These are phyloP conservation scores for Poliocrania exsul DNA, from an alignment of 2,797 vertebrate species.

Conservation along the genomic window DNA sequence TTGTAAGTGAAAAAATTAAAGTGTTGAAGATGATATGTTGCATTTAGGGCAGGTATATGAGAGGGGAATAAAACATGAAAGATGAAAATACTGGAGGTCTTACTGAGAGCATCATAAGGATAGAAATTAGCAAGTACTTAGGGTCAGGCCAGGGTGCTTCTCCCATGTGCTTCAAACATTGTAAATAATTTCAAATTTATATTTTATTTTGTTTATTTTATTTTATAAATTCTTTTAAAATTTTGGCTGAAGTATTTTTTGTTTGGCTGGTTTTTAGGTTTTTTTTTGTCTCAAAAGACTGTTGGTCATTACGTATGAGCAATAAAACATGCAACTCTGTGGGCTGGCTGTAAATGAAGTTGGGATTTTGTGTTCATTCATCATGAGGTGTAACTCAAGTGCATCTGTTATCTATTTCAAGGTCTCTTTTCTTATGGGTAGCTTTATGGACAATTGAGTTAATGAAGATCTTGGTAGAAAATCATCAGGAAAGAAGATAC, in stretches of 20 bases:
- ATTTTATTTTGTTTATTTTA: neutral
- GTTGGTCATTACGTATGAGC: slow-evolving; percentile 48
- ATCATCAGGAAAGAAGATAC: neutral
- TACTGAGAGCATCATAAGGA: neutral
- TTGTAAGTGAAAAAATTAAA: neutral
- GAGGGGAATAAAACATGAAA: neutral
- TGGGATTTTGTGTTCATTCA: slow-evolving; percentile 56
- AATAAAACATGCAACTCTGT: slow-evolving; percentile 63
- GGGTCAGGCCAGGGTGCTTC: neutral
- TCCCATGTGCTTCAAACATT: neutral
- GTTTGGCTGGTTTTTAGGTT: neutral
- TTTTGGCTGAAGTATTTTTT: neutral
- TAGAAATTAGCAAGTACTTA: neutral
- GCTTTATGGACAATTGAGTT: neutral
- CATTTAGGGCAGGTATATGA: neutral
- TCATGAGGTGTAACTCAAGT: slow-evolving; percentile 47
- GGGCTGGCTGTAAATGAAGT: slow-evolving; percentile 49
- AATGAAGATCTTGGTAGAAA: neutral
- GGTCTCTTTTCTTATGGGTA: neutral
- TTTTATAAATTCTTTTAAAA: neutral
- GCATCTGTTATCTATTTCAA: slow-evolving; percentile 45
- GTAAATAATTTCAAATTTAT: neutral
- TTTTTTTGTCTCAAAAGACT: neutral
- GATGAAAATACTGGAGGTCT: neutral
- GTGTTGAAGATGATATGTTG: neutral